Percentiles rank a stretch among this genome's conserved stretches.
Conservation (phyloP, 2,888 invertebrate species). For the Athetis lepigone region DNA sequence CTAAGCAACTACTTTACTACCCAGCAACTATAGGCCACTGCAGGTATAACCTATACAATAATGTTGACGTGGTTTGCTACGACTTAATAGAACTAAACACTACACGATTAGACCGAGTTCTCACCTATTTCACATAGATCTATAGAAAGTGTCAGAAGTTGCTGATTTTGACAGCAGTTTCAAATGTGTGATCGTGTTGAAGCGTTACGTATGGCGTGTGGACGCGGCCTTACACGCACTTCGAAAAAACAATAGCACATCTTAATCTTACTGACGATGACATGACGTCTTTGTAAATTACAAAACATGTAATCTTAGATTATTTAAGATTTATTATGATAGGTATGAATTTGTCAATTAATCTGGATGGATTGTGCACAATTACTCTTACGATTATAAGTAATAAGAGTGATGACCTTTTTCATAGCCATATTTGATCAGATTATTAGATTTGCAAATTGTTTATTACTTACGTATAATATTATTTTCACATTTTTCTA, state of each 20-base stretch:
- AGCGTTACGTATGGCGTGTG: background rate
- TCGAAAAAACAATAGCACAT: background rate
- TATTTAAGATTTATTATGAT: no score
- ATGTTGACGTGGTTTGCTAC: no score
- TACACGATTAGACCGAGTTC: no score
- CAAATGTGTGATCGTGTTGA: no score
- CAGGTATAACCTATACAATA: no score
- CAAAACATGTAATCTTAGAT: conserved; percentile 7
- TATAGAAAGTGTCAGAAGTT: no score
- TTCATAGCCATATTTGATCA: conserved; percentile 7
- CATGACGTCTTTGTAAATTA: conserved; percentile 16
- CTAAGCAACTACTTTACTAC: no score
- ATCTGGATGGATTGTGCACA: conserved; percentile 2
- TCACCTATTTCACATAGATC: no score
- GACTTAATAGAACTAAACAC: no score
- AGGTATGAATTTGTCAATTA: conserved; percentile 10
- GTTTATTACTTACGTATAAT: background rate
- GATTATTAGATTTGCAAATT: background rate
- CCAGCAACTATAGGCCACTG: no score
- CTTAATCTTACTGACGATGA: conserved; percentile 1
- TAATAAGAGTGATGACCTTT: conserved; percentile 9
- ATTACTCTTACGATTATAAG: conserved; percentile 29
- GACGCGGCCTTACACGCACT: background rate
- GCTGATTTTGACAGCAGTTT: no score
- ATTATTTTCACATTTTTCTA: no score